Conservation (phyloP, 2,113 vertebrate species). For the Clarias magur region DNA sequence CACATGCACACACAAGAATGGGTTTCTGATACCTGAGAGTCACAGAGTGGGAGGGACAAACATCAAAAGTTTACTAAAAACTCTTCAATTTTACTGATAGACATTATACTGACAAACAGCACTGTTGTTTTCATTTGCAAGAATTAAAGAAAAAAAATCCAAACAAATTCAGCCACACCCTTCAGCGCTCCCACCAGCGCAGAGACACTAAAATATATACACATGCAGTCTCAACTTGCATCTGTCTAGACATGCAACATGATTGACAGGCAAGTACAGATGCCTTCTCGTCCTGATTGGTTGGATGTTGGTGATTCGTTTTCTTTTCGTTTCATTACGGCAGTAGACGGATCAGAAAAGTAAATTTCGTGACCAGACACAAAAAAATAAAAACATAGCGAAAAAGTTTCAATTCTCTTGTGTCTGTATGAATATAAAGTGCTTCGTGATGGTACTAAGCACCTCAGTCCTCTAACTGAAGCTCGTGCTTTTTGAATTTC, state of each 20-base stretch:
- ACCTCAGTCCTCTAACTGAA: background rate
- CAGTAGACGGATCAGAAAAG: background rate
- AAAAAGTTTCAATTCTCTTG: background rate
- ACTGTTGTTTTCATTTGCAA: background rate
- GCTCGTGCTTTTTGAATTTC: background rate
- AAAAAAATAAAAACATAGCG: background rate
- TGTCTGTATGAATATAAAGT: background rate
- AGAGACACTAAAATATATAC: background rate
- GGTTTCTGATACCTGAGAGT: too few relatives aligned
- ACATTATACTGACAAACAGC: background rate
- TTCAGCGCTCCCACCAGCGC: background rate
- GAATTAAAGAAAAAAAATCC: background rate
- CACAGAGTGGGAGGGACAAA: background rate
- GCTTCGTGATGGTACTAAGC: background rate
- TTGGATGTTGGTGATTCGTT: background rate
- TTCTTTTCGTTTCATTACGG: background rate
- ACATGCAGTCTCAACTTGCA: background rate
- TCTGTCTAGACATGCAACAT: background rate
- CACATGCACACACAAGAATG: background rate
- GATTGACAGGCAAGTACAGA: background rate
- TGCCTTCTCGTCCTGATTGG: background rate
- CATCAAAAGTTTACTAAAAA: background rate
- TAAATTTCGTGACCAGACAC: background rate
- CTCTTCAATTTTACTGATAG: background rate
- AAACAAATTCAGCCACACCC: background rate